These are phyloP conservation scores for Empis livida DNA, from an alignment of 2,888 invertebrate species.

Conservation along the genomic window DNA sequence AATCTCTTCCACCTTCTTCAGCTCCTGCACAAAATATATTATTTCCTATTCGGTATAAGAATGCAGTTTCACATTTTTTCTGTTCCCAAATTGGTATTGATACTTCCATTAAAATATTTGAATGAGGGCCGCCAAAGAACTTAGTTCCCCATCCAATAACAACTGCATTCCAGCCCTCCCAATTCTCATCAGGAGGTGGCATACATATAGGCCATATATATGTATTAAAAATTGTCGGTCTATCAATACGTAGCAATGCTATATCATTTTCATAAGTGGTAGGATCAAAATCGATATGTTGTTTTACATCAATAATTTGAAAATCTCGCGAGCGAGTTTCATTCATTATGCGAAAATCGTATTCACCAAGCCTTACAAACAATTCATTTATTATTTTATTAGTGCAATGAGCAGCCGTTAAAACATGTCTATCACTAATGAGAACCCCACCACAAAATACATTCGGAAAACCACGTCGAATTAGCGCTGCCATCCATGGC, in stretches of 20 bases:
- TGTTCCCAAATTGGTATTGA: slow-evolving; percentile 66
- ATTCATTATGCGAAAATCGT: slow-evolving; percentile 52
- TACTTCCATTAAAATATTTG: slow-evolving; percentile 61
- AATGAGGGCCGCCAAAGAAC: slow-evolving; percentile 56
- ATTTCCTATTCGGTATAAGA: slow-evolving; percentile 50
- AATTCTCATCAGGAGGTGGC: slow-evolving; percentile 49
- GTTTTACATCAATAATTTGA: slow-evolving; percentile 47
- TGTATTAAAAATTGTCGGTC: slow-evolving; percentile 54
- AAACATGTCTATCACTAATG: slow-evolving; percentile 50
- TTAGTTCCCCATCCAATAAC: slow-evolving; percentile 72
- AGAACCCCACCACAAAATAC: slow-evolving; percentile 68
- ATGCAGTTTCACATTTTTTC: slow-evolving; percentile 46
- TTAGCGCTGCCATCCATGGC: slow-evolving; percentile 75
- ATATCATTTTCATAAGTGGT: slow-evolving; percentile 64
- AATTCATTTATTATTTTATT: slow-evolving; percentile 45
- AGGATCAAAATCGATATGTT: slow-evolving; percentile 54
- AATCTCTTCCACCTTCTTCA: slow-evolving; percentile 63
- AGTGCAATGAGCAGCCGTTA: slow-evolving; percentile 40
- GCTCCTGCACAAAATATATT: slow-evolving; percentile 66
- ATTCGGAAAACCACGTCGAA: slow-evolving; percentile 44
- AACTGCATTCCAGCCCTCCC: slow-evolving; percentile 47
- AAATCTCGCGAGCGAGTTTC: slow-evolving; percentile 62
- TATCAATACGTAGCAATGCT: slow-evolving; percentile 53
- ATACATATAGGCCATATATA: slow-evolving; percentile 79
- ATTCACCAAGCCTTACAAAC: slow-evolving; percentile 65